Conservation (phyloP, 2,113 vertebrate species). For the Arizona elegans region DNA sequence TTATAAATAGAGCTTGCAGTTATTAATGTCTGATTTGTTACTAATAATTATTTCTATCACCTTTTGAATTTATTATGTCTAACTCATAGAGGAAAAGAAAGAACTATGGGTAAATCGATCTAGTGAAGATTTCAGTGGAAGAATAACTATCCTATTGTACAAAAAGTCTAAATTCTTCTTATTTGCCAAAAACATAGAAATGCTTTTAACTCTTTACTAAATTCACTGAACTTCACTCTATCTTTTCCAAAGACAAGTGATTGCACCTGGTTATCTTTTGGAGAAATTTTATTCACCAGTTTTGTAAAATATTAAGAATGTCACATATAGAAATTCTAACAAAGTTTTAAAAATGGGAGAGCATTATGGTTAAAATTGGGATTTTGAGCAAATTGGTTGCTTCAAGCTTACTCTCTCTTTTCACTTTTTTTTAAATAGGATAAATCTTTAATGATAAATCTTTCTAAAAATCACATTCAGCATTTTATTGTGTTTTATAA, state of each 20-base stretch:
- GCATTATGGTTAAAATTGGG: neutral
- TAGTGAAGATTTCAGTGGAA: no score
- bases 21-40: no score
- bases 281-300: neutral
- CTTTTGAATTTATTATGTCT: no score
- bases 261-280: neutral
- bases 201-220: no score
- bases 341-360: neutral
- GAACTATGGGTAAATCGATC: no score
- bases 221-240: neutral
- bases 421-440: neutral
- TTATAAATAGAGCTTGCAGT: no score
- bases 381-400: neutral
- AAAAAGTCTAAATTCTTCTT: no score
- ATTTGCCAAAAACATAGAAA: no score
- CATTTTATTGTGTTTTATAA: no score
- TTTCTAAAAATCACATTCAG: neutral
- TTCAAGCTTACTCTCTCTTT: neutral
- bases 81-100: no score
- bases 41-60: no score
- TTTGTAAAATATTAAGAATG: neutral
- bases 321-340: neutral
- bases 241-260: neutral
- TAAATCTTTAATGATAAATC: neutral
- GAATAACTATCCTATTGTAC: no score